Base-by-base conservation (phyloP, 2,113 vertebrate genomes). In the Periophthalmus modestus region DNA sequence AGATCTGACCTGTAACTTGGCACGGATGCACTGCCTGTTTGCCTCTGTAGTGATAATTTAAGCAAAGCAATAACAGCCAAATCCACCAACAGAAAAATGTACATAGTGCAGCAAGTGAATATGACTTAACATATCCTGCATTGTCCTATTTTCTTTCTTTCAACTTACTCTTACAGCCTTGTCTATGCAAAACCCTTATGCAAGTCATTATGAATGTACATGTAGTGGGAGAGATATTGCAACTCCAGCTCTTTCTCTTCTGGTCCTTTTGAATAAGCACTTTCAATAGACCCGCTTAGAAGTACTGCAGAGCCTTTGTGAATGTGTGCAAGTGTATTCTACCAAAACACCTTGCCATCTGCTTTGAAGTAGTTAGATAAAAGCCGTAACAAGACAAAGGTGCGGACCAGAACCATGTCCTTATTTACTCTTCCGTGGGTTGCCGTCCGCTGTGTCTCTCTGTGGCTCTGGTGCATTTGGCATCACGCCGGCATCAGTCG, bases 401-500 rank as follows among this genome's bases (percentile, higher is more conserved):
- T 59, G 57, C 50, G 57, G 78, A 48, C 68, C 71, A 74, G 58
- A 73, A 66, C 67, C 39, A 46, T 7, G 1, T 3, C 4, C 18
- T 63, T 61, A 28, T 65, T 61, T 43, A 47, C 43, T 34, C 46
- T n/a, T 50, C 59, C 61, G 66, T 54, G 72, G 54, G 72, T 52
- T 78, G 48, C 34, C 66, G 66, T 82, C 74, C 72, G 63, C 46
- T 46, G n/a, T 43, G 36, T 74, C 77, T 74, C 65, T 28, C 18
- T 72, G 28, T 59, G 79, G 71, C 21, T 39, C 62, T 39, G 15
- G 58, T 69, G 76, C 55, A 54, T 81, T 73, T 69, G 76, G 73
- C 73, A 63, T 52, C 46, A 54, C 46, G 74, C 57, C 66, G 69
- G 34, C 69, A 79, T 82, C 79, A 81, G 73, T 84, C 28, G 50